Evolutionary conservation across 2,797 vertebrate species (phyloP).

Genomic region (Loriculus beryllinus): DNA sequence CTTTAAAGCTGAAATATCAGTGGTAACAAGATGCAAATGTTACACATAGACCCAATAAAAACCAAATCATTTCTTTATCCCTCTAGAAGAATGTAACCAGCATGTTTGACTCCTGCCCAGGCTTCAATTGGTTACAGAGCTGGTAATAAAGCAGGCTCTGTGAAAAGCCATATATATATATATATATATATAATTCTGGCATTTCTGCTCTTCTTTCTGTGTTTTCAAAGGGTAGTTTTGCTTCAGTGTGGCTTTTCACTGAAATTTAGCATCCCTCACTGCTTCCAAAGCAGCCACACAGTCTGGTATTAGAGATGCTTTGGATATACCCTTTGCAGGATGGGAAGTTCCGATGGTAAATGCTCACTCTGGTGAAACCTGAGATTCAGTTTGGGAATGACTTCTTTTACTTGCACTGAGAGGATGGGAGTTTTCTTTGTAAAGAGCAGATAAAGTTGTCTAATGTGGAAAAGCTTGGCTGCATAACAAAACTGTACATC

Average conservation of each 20-base stretch:
- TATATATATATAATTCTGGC: neutral
- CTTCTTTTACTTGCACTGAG: neutral
- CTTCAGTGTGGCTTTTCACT: neutral
- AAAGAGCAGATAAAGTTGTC: neutral
- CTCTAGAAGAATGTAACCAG: neutral
- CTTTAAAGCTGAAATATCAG: constrained; percentile 63
- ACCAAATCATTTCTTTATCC: constrained; percentile 33
- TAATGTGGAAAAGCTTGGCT: neutral
- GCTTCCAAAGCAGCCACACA: neutral
- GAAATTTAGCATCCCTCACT: neutral
- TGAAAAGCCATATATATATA: neutral
- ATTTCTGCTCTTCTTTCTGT: neutral
- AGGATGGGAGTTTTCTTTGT: neutral
- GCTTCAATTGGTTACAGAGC: constrained; percentile 27
- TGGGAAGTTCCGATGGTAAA: neutral
- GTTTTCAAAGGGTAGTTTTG: neutral
- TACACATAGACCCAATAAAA: constrained; percentile 16
- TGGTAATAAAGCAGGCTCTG: neutral
- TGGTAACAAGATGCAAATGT: constrained; percentile 70
- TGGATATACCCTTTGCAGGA: neutral
- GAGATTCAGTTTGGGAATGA: neutral
- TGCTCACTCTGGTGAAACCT: neutral
- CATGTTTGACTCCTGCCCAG: neutral
- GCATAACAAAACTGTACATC: neutral
- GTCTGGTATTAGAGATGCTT: neutral